Base-by-base conservation (phyloP, 2,888 invertebrate species). In the Aproaerema taeniolella region DNA sequence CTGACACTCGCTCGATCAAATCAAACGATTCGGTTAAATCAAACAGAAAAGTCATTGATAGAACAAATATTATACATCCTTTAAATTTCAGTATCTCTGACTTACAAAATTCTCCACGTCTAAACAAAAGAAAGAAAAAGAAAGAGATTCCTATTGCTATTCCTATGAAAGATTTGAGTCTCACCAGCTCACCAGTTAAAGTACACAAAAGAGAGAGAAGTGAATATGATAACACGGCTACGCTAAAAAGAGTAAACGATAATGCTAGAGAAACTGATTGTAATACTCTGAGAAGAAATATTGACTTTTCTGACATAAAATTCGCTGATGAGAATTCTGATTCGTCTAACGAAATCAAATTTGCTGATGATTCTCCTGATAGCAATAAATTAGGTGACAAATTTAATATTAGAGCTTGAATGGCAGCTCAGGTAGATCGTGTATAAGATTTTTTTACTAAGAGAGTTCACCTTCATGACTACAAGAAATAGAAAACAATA, bases 301-400 rank as follows among this genome's bases (percentile, higher is more conserved):
- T 88, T 33, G 88, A 89, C 52, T 76, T 91, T 39, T 89, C 89
- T 38, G 92, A 92, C 51, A 89, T 93, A 33, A 91, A 89, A 58
- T 93, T 91, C 62, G 93, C 91, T 5, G 93, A 93, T 56, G 93
- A 93, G 24, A 90, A 89, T 50, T 90, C 90, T 1, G 90, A 90
- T 57, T 83, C 85, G 14, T 87, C 87, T 0, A 78, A 73, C 45
- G 86, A 87, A 52, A 82, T 85, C 4, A 81, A 78, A 53, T 85
- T 81, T 47, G 82, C 76, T 9, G 87, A 83, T 41, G 86, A 83
- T 49, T 85, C 86, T 1, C 83, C 86, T 1, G 86, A 86, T 52
- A 83, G 82, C 52, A 86, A 86, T 63, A 71, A 68, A 47, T 49
- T 82, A 47, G 61, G 66, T 49, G 83, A 83, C 50, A 78, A 68